A percentile compares a stretch with the other conserved stretches of the same genome.
Evolutionary conservation across 2,113 vertebrate species (phyloP).

Genomic region (Rattus norvegicus): GRCr8 NC_086035.1:52416001-52416500

Average conservation of each 20-base stretch:
- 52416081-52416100: neutral
- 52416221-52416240: neutral
- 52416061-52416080: neutral
- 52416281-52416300: neutral
- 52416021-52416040: neutral
- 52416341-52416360: neutral
- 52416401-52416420: no score
- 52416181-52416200: neutral
- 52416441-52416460: slow-evolving; percentile 6
- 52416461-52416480: neutral
- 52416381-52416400: no score
- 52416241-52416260: neutral
- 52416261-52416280: neutral
- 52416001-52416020: neutral
- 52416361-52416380: neutral
- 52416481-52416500: neutral
- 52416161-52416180: no score
- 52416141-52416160: no score
- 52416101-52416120: neutral
- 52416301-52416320: neutral
- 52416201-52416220: neutral
- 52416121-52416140: neutral
- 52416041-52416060: neutral
- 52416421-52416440: no score
- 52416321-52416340: neutral